A percentile compares a stretch with the other conserved stretches of the same genome.
These are phyloP conservation scores for Eupeodes luniger DNA, from an alignment of 2,888 invertebrate genomes.

Conservation along the genomic window DNA sequence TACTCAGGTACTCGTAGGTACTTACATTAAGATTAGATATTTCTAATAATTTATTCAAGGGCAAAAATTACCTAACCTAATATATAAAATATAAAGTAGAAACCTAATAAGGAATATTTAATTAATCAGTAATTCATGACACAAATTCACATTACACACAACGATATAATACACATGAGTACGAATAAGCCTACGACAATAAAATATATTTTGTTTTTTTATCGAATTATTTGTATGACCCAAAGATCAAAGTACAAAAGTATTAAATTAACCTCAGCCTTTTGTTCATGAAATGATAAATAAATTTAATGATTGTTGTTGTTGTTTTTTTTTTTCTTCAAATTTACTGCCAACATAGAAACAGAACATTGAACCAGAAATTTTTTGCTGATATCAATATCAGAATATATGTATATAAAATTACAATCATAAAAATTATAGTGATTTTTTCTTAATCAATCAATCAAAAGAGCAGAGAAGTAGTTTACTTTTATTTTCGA, in stretches of 20 bases:
- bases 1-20: too few relatives aligned
- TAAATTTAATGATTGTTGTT: constrained; percentile 2
- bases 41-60: neutral
- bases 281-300: constrained; percentile 18
- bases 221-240: neutral
- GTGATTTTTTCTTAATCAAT: constrained; percentile 16
- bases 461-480: neutral
- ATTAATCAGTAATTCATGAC: neutral
- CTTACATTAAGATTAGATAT: too few relatives aligned
- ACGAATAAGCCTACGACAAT: neutral
- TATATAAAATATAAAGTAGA: neutral
- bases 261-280: neutral
- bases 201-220: neutral
- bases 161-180: too few relatives aligned
- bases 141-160: neutral
- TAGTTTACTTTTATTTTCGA: too few relatives aligned
- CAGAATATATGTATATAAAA: neutral
- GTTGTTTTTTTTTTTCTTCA: neutral
- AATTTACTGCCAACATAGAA: constrained; percentile 1
- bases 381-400: constrained; percentile 12
- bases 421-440: constrained; percentile 4
- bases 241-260: constrained; percentile 13
- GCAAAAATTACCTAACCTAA: neutral
- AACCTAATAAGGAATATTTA: too few relatives aligned
- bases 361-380: constrained; percentile 22